Evolutionary conservation across 2,888 invertebrate genomes (phyloP).

Genomic region (Neoscelio sp.): DNA sequence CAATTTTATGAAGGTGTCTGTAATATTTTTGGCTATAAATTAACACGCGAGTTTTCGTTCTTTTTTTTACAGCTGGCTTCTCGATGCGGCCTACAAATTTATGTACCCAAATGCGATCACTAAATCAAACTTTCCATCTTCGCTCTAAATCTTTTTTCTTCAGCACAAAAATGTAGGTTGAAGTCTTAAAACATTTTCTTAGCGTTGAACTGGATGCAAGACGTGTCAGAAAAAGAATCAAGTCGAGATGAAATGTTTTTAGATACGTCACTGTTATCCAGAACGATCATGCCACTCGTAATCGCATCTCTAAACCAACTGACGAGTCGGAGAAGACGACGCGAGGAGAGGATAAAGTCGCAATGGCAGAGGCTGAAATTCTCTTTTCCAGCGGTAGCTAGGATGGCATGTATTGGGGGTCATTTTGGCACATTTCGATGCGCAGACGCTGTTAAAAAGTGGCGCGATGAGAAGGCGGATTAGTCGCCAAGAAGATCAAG

Average conservation of each 20-base stretch:
- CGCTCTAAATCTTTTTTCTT: too few relatives aligned
- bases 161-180: too few relatives aligned
- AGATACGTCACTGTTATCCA: constrained; percentile 41
- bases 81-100: too few relatives aligned
- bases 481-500: constrained; percentile 50
- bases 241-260: not conserved
- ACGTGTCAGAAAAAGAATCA: too few relatives aligned
- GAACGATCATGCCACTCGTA: constrained; percentile 74
- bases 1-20: constrained; percentile 18
- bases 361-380: constrained; percentile 72
- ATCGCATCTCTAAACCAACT: constrained; percentile 80
- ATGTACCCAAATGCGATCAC: too few relatives aligned
- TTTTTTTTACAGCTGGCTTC: too few relatives aligned
- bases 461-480: constrained; percentile 51
- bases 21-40: constrained; percentile 22
- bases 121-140: not conserved
- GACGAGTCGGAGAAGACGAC: constrained; percentile 69
- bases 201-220: too few relatives aligned
- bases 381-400: constrained; percentile 74
- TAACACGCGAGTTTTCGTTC: constrained; percentile 9
- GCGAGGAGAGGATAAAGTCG: constrained; percentile 72
- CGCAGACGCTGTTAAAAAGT: constrained; percentile 65
- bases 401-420: constrained; percentile 70
- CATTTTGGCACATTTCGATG: constrained; percentile 64
- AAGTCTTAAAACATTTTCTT: too few relatives aligned